phyloP scores from a whole-genome alignment of 2,797 vertebrate species.

The Sciurus vulgaris region DNA sequence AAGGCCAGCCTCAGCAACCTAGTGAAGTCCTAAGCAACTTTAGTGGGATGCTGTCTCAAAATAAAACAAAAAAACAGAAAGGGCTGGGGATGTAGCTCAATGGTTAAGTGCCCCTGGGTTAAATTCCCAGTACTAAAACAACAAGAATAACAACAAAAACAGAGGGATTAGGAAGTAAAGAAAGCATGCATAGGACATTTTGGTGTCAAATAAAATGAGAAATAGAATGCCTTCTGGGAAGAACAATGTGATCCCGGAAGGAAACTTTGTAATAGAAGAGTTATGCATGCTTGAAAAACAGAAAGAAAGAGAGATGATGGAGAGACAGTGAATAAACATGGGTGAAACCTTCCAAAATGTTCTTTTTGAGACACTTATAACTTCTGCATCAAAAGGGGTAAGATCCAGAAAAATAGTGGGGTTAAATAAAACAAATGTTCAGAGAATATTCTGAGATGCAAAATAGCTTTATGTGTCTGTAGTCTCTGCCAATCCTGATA shows the following conservation, averaged over 20 bases:
- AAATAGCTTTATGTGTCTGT: not conserved
- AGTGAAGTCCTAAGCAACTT: too few species aligned
- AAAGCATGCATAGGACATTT: not conserved
- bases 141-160: too few species aligned
- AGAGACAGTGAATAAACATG: not conserved
- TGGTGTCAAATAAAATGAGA: slow-evolving; percentile 2
- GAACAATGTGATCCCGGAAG: not conserved
- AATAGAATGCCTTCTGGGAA: not conserved
- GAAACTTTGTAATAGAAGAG: not conserved
- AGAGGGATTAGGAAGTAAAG: not conserved
- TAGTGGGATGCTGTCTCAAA: too few species aligned
- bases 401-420: not conserved
- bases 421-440: not conserved
- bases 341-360: not conserved
- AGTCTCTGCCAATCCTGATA: not conserved
- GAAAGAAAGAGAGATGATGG: not conserved
- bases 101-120: too few species aligned
- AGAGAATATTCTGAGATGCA: not conserved
- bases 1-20: too few species aligned
- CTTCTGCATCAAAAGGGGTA: not conserved
- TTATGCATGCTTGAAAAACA: not conserved
- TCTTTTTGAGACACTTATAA: too few species aligned
- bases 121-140: not conserved
- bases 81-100: too few species aligned
- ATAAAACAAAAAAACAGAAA: too few species aligned